Evolutionary conservation across 2,113 vertebrate genomes (phyloP), one percentile per base, ranked within the genome.

Genomic region (Leptobrachium leishanense): DNA sequence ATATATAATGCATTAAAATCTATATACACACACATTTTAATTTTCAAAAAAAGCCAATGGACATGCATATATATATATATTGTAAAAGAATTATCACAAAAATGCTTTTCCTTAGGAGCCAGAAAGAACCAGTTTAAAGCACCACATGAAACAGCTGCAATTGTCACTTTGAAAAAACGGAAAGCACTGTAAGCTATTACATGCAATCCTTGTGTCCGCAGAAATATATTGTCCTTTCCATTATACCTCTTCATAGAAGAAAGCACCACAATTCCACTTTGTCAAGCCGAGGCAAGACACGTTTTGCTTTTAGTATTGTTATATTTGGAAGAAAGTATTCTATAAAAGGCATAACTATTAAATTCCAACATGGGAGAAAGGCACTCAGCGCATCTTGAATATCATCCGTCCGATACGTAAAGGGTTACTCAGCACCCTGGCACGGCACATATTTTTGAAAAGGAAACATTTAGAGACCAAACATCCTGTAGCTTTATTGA

Each of bases 191-290:
- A 53, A 65, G 44, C 69, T 59, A 79, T 72, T 79, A 72, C 68
- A 15, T 65, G 69, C 40, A 66, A 79, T 79, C 62, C 72, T n/a
- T 65, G 69, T 72, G 69, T 72, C 62, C 68, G 64, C 67, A 39
- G 53, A 64, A 64, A 72, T 43, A 62, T 65, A 78, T 71, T 72
- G 76, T 72, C 43, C 57, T 66, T 53, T 57, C 72, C 12, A 50
- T 70, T 70, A 46, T 63, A 46, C 54, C 76, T 62, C 40, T 53
- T 65, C 59, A 43, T 9, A 15, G 20, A 40, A 77, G 20, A 72
- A 70, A 15, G 43, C 3, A 39, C 12, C 10, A 55, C 41, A 39
- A 13, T 66, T 43, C 6, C n/a, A 39, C 31, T 64, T 39, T 31
- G 62, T 39, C 5, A 7, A 3, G 10, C 2, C 20, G 62, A 31